Evolutionary conservation across 2,797 vertebrate species (phyloP).

Genomic region (Lindbergichthys nudifrons): DNA sequence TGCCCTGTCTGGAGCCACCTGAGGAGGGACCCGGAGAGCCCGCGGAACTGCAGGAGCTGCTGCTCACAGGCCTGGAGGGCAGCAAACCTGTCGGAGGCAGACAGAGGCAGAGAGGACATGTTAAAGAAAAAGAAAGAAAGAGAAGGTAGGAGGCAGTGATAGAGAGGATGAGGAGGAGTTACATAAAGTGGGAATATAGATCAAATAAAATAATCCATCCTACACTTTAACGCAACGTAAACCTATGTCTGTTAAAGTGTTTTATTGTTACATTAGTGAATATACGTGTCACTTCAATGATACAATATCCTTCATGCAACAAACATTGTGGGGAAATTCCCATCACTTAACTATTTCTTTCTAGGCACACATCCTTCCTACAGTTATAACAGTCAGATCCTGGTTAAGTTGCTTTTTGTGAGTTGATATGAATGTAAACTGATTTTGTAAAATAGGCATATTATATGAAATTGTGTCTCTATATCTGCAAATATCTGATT

Average conservation of each 20-base stretch:
- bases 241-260: not conserved
- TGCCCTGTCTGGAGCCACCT: slow-evolving; percentile 93
- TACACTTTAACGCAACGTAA: not conserved
- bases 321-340: no score
- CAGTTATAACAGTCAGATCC: no score
- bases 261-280: not conserved
- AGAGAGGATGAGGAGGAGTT: not conserved
- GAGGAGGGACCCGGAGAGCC: slow-evolving; percentile 87
- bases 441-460: no score
- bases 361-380: no score
- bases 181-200: not conserved
- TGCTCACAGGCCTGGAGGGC: slow-evolving; percentile 92
- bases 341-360: no score
- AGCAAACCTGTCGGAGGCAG: slow-evolving; percentile 84
- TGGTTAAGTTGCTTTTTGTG: no score
- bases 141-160: not conserved
- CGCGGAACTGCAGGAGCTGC: slow-evolving; percentile 90
- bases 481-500: no score
- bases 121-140: not conserved
- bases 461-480: no score
- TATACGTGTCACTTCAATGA: no score
- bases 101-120: not conserved
- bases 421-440: no score
- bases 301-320: no score
- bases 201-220: not conserved